Conservation (phyloP, 2,888 invertebrate genomes). For the Melipona bicolor region DNA sequence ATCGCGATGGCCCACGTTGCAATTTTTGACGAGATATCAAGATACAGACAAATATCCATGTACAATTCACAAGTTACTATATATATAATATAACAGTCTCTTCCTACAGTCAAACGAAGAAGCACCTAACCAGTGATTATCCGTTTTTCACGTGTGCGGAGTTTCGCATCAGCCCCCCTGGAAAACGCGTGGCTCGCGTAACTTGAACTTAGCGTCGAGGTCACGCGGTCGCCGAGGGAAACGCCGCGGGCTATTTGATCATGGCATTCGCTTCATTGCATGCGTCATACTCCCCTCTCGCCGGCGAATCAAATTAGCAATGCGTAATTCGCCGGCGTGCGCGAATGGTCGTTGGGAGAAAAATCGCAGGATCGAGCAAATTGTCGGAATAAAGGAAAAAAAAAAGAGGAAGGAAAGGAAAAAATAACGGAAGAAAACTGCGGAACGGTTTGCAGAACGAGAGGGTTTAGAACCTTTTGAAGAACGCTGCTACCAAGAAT, state of each 20-base stretch:
- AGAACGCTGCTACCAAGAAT: slow-evolving; percentile 33
- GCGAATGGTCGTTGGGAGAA: not conserved
- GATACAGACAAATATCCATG: too few species aligned
- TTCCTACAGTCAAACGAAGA: not conserved
- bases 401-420: too few species aligned
- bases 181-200: slow-evolving; percentile 24
- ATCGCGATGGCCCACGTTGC: too few species aligned
- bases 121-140: not conserved
- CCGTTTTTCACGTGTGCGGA: not conserved
- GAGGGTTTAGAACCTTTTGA: slow-evolving; percentile 44
- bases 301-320: slow-evolving; percentile 58
- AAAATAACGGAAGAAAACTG: too few species aligned
- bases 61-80: too few species aligned
- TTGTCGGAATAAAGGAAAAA: slow-evolving; percentile 33
- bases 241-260: slow-evolving; percentile 60
- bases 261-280: slow-evolving; percentile 48
- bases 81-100: too few species aligned
- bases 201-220: slow-evolving; percentile 22
- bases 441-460: slow-evolving; percentile 37
- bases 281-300: slow-evolving; percentile 26
- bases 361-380: slow-evolving; percentile 42
- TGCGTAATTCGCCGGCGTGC: slow-evolving; percentile 37
- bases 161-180: not conserved
- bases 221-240: slow-evolving; percentile 32
- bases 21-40: too few species aligned